Evolutionary conservation across 2,797 vertebrate genomes (phyloP), one percentile per base, ranked within the genome.

Genomic region (Bovichtus variegatus): DNA sequence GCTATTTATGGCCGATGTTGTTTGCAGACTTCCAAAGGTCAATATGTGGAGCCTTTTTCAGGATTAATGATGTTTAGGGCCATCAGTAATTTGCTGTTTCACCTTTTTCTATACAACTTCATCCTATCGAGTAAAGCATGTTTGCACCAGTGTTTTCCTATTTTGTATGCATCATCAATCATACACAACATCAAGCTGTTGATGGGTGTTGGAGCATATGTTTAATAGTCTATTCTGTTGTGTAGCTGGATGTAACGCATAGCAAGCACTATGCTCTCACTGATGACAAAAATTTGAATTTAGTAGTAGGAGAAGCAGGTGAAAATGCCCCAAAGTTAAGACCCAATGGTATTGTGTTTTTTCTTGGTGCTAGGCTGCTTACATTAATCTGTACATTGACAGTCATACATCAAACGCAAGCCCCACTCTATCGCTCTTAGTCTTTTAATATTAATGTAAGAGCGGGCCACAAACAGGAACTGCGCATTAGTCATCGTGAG

Each of bases 361-460:
- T 59, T 58, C 31, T 78, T 67, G 12, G 18, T 71, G 18, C 53
- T 71, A 49, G 74, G 60, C 75, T 64, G 75, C 78, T 85, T 85
- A 84, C 68, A 77, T 81, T 78, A 83, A 87, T 89, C 74, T 79
- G 58, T 50, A 51, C 38, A 73, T 88, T 77, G 73, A 87, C 78
- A 83, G 54, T 38, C 70, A 55, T 87, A 69, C 60, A 90, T 91
- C 75, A 85, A 85, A 86, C 1, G 11, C 61, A 63, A 61, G 54
- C 55, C 43, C 27, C 65, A 0, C 38, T 16, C 63, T 72, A 46
- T 70, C 27, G 73, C 54, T 64, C 36, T 64, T 63, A 84, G 63
- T 65, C 64, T 78, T 89, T 91, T 89, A 90, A 91, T 92, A 93
- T 94, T 90, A 89, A 93, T 91, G 84, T 76, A 46, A 73, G 76